Base-by-base conservation (phyloP, 1,140 invertebrate genomes). In the Sinella curviseta region DNA sequence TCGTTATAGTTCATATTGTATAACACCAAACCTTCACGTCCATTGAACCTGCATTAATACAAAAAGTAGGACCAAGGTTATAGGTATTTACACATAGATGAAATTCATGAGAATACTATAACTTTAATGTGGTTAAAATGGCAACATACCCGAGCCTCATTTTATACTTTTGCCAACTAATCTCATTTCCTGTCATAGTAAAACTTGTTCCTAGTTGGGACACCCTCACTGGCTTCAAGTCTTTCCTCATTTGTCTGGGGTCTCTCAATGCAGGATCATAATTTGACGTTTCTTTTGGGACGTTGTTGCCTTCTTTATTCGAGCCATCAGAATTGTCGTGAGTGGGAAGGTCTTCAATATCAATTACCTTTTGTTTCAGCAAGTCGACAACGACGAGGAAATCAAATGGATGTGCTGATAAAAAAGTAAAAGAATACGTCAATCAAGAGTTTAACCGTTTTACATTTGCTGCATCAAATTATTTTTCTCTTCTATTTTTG, bases 131-230 rank as follows among this genome's bases (percentile, higher is more conserved):
- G 24, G 4, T n/a, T 26, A 65, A 26, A 65, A 65, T 65, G 16
- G 8, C 8, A 70, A 17, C 65, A 14, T 33, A 70, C 65, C 65
- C 65, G 35, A 48, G 8, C n/a, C 74, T 14, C 74, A 75, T 75
- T 75, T 75, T 75, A 24, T 28, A 75, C 24, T 75, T 75, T 75
- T 75, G 74, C 74, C 74, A 75, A 16, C 39, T 36, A 39, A 75
- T 75, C 26, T 75, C 3, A 26, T 75, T 75, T 36, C 74, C 74
- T n/a, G 3, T 4, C 24, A 75, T 30, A 26, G 39, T 54, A 54
- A 8, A 75, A 16, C 35, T 48, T 4, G 74, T 24, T 39, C 74
- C 74, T 12, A 12, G 3, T 48, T 36, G 74, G 34, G 74, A n/a
- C 3, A 75, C 33, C 28, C 31, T 4, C 4, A 75, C 39, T 4